Base-by-base conservation (phyloP, 2,113 vertebrate species). In the Notothenia rossii region DNA sequence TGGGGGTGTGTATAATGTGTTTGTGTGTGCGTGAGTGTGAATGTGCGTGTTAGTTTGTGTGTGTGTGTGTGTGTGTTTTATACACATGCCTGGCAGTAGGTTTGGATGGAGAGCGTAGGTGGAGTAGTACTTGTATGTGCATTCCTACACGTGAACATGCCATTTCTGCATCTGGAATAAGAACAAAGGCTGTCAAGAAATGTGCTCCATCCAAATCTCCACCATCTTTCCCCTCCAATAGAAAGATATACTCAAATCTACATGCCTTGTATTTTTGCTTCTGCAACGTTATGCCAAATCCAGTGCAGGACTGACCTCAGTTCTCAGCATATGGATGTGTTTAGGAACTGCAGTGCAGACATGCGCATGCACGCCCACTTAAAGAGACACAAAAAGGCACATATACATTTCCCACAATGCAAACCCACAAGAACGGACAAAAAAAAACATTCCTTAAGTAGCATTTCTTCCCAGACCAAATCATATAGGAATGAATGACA, bases 271-370 rank as follows among this genome's bases (percentile, higher is more conserved):
- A 49, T 84, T 17, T 36, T 78, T 79, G 73, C 83, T 64, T 72
- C 90, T 40, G 5, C 64, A 6, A 55, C 61, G 29, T 79, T 72
- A 72, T 82, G 75, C 79, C 63, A 84, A 89, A 86, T 90, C 62
- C 48, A 76, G 53, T 14, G 72, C 56, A 73, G 61, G 40, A 22
- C 43, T 66, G 79, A 88, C 88, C 89, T 89, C 69, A 49, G 66
- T 64, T 81, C 72, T 68, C 72, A 85, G 84, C 94, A 95, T 91
- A 93, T 94, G 95, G 92, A 93, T 88, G 83, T 86, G 81, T 91
- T 95, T 95, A 94, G 84, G 53, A 33, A 48, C 65, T 81, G 59
- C 73, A 62, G 78, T 62, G 53, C 84, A 66, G 86, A 84, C 29
- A 48, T 4, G 46, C 46, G 46, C 46, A 48, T 11, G 54, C 73